Evolutionary conservation across 2,113 vertebrate genomes (phyloP), one percentile per base, ranked within the genome.

Genomic region (Onychostruthus taczanowskii): DNA sequence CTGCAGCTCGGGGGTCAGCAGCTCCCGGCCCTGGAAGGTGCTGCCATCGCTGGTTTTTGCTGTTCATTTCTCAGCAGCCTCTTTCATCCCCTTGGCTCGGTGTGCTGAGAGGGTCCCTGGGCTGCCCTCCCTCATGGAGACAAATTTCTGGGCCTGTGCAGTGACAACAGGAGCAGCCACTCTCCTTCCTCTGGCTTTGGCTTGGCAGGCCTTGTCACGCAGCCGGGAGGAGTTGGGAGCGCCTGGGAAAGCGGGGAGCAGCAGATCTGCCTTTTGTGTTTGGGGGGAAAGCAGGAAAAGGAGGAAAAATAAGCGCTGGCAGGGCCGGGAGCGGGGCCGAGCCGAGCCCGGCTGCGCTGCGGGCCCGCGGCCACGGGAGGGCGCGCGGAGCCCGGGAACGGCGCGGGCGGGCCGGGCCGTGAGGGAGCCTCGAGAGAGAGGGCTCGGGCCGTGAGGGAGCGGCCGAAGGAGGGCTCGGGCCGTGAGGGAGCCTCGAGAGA

Each of bases 351-450:
- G 26, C 6, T 94, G 93, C 11, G 28, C 28, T 88, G 75, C 23
- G 17, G 3, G 1, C 0, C 1, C 0, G 0, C 24, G 33, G 87
- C 96, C 98, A 93, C 97, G 12, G 86, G 98, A 98, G 98, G 52
- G 98, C 35, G 79, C 95, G 28, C 79, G 31, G 2, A 22, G 87
- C 93, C 94, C 91, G 87, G 9, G 80, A 59, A 95, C 70, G 69
- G 63, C 8, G 5, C 28, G 11, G 13, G 13, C 22, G 18, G 49
- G 46, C 30, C 50, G 28, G 69, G 69, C 9, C 41, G 14, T 26
- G 43, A 44, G 43, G 43, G 43, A 44, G 43, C 43, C 41, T 15
- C 6, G 41, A 49, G 41, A 14, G 41, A 47, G 50, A 27, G 49
- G 13, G 24, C 49, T 8, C 12, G 47, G 47, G 22, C 47, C 6